Evolutionary conservation across 2,113 vertebrate species (phyloP), one percentile per base, ranked within the genome.

Genomic region (Paralichthys olivaceus): DNA sequence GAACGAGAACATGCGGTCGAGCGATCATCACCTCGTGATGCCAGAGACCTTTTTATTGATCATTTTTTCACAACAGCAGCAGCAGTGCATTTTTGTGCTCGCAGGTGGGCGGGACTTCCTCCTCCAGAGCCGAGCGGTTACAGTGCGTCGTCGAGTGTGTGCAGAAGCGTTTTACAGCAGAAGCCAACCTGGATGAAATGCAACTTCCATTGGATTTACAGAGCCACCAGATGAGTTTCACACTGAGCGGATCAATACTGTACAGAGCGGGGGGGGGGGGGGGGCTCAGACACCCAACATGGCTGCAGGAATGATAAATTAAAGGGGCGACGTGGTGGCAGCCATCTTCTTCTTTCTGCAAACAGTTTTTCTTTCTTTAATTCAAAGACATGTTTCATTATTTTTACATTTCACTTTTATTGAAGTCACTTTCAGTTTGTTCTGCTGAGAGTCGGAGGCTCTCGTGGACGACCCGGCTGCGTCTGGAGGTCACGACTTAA

Each of bases 161-260:
- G 81, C 81, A 89, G 74, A 91, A 92, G 87, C 91, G 26, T 85
- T 90, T 70, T 89, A 91, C 89, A 90, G 88, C 91, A 75, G 80
- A 86, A 81, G 80, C 74, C 40, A 56, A 76, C 82, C 81, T 58
- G 75, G 67, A 85, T 79, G 82, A 87, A 84, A 79, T 29, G 70
- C 65, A 72, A 62, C 83, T 54, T 80, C 57, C 74, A 75, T 69
- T 51, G 51, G 75, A 79, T n/a, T 64, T 72, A 84, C 72, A 23
- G 58, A 77, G 77, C 63, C 77, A 64, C 65, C 72, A 7, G 29
- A 32, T 32, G 29, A 32, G 32, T 58, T 72, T 76, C 72, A 81
- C 80, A 77, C 78, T 32, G 57, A 61, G 58, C 58, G 0, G 56
- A 34, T 60, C 58, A 2, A 58, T 20, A 58, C 26, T 32, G 4